Conservation (phyloP, 1,140 invertebrate species). For the Drosophila kikkawai region DNA sequence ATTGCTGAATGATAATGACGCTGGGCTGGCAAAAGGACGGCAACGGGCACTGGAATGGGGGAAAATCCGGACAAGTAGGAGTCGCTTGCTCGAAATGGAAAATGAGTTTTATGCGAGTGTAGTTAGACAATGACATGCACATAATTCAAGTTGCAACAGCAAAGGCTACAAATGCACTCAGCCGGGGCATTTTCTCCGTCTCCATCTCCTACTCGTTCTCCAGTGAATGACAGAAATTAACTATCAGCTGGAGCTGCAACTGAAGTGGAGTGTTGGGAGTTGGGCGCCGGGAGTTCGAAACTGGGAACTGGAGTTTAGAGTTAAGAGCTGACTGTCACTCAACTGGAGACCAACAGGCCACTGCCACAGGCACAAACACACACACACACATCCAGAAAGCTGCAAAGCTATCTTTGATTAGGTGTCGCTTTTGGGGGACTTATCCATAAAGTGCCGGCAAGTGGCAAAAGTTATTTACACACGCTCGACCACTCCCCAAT, state of each 20-base stretch:
- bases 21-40: constrained; percentile 24
- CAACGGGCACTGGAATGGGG: neutral
- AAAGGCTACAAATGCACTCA: constrained; percentile 73
- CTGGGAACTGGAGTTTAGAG: constrained; percentile 28
- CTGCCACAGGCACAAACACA: constrained; percentile 9
- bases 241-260: constrained; percentile 55
- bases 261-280: constrained; percentile 30
- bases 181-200: constrained; percentile 20
- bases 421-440: constrained; percentile 65
- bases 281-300: neutral
- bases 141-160: constrained; percentile 76
- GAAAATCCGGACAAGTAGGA: constrained; percentile 1
- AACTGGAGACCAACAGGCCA: constrained; percentile 46
- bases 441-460: constrained; percentile 68
- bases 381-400: constrained; percentile 38
- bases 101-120: constrained; percentile 80
- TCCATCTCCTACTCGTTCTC: constrained; percentile 8
- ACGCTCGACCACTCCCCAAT: constrained; percentile 21
- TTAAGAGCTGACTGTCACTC: constrained; percentile 46
- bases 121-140: constrained; percentile 82
- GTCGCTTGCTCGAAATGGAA: constrained; percentile 58
- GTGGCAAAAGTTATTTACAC: constrained; percentile 71
- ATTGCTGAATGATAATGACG: constrained; percentile 78
- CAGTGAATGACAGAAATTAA: constrained; percentile 78
- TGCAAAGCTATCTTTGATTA: constrained; percentile 75